phyloP scores from a whole-genome alignment of 2,113 vertebrate genomes.

The Hystrix brachyura region DNA sequence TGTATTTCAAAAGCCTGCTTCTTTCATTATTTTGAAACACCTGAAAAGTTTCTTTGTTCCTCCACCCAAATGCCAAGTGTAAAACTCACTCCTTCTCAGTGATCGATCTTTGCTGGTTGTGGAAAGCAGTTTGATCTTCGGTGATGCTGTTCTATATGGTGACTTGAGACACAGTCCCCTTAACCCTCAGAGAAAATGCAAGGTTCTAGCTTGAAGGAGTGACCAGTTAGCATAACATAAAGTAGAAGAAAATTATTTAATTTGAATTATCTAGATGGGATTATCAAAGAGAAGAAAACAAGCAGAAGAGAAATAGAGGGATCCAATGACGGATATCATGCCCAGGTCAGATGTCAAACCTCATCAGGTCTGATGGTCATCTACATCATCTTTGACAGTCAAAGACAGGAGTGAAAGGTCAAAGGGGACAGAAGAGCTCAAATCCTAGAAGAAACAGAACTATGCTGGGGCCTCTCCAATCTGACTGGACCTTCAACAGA shows the following conservation, averaged over 20 bases:
- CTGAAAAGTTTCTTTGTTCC: conserved; percentile 72
- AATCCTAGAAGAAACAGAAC: neutral
- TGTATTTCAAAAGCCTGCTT: conserved; percentile 78
- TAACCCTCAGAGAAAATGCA: neutral
- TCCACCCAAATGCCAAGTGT: conserved; percentile 56
- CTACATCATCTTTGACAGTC: neutral
- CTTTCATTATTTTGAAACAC: conserved; percentile 70
- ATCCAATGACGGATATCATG: neutral
- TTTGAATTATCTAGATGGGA: neutral
- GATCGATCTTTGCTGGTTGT: neutral
- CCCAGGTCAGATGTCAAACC: neutral
- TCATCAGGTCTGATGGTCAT: neutral
- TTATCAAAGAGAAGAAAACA: neutral
- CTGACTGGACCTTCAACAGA: neutral
- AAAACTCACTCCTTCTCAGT: conserved; percentile 35
- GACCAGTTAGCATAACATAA: neutral
- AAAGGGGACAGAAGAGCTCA: neutral
- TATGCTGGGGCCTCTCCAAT: neutral
- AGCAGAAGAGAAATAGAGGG: neutral
- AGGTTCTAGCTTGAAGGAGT: conserved; percentile 27
- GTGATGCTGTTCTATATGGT: neutral
- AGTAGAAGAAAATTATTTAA: neutral
- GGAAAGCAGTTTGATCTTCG: conserved; percentile 40
- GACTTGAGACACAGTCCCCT: neutral
- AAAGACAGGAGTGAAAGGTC: neutral